Conservation (phyloP, 2,113 vertebrate genomes). For the Puntigrus tetrazona region DNA sequence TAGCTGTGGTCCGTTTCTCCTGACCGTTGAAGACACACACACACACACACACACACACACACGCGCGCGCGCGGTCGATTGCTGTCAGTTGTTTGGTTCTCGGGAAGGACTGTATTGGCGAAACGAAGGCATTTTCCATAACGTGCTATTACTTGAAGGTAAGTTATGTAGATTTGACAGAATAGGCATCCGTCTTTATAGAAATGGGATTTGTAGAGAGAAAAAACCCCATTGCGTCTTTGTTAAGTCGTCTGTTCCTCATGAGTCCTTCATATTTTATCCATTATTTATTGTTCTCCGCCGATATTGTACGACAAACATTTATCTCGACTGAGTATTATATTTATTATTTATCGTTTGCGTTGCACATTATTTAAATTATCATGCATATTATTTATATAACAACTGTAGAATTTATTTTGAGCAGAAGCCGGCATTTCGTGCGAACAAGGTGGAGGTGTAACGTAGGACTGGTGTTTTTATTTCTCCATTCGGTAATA, state of each 20-base stretch:
- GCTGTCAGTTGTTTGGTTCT: conserved; percentile 78
- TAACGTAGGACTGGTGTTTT: conserved; percentile 83
- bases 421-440: conserved; percentile 81
- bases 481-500: conserved; percentile 17
- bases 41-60: too few relatives aligned
- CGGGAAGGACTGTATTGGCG: conserved; percentile 86
- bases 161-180: conserved; percentile 87
- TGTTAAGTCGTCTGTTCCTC: conserved; percentile 62
- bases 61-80: too few relatives aligned
- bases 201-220: conserved; percentile 74
- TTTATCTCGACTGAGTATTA: conserved; percentile 83
- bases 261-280: conserved; percentile 68
- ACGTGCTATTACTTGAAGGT: conserved; percentile 90
- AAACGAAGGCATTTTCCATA: conserved; percentile 76
- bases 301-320: conserved; percentile 77
- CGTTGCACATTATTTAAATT: conserved; percentile 97
- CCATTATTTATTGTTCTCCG: conserved; percentile 89
- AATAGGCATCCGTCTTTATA: conserved; percentile 81
- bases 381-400: conserved; percentile 93
- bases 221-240: conserved; percentile 50
- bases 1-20: conserved; percentile 76
- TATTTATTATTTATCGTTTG: conserved; percentile 99
- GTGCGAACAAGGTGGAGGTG: conserved; percentile 83
- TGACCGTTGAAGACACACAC: conserved; percentile 68
- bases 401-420: conserved; percentile 85